Evolutionary conservation across 2,113 vertebrate genomes (phyloP).

Genomic region (Corythornis cristatus): DNA sequence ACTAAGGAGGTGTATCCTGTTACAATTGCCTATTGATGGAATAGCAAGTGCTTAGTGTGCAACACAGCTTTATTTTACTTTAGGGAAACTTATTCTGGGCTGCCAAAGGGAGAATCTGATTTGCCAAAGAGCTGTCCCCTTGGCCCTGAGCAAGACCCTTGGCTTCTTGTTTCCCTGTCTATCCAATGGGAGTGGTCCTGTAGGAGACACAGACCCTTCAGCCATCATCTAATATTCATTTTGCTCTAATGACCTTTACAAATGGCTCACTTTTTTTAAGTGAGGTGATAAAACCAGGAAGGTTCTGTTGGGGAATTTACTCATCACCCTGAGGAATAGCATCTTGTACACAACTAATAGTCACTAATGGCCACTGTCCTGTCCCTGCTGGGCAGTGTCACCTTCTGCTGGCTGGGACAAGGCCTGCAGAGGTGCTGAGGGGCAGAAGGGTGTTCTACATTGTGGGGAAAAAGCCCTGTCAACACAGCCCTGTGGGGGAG

Average conservation of each 20-base stretch:
- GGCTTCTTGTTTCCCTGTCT: background rate
- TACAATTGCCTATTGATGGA: constrained; percentile 65
- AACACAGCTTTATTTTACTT: constrained; percentile 51
- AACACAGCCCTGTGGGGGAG: rapidly evolving
- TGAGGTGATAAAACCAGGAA: background rate
- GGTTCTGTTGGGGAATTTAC: background rate
- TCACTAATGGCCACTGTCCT: background rate
- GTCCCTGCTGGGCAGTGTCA: background rate
- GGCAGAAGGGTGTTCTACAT: background rate
- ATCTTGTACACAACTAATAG: rapidly evolving
- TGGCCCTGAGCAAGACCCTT: background rate
- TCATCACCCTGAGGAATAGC: background rate
- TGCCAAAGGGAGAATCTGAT: background rate
- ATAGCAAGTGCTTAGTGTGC: constrained; percentile 36
- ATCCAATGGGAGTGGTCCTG: background rate
- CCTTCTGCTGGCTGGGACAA: background rate
- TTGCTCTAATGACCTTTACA: background rate
- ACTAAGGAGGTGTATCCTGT: constrained; percentile 53
- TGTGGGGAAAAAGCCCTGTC: background rate
- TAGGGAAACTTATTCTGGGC: constrained; percentile 1
- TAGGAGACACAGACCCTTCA: background rate
- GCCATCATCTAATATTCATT: background rate
- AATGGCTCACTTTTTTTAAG: background rate
- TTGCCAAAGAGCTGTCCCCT: background rate
- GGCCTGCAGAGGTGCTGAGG: background rate